A percentile compares a stretch with the other conserved stretches of the same genome.
Conservation (phyloP, 1,140 invertebrate genomes). For the Episyrphus balteatus region DNA sequence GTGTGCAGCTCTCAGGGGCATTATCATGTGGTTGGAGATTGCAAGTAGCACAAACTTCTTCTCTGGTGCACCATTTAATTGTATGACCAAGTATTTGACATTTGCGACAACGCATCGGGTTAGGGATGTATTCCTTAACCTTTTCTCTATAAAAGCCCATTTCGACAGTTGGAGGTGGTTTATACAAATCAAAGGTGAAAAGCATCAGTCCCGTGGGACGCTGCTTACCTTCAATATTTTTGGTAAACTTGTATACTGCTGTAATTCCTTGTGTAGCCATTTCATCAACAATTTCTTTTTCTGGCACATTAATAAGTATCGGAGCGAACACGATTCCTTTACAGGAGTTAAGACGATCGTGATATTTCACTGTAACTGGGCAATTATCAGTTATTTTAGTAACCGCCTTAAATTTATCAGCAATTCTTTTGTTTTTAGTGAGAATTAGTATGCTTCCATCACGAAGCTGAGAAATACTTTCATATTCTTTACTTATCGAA, state of each 20-base stretch:
- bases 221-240: too few relatives aligned
- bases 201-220: too few relatives aligned
- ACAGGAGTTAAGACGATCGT: background rate
- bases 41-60: background rate
- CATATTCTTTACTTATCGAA: too few relatives aligned
- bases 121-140: too few relatives aligned
- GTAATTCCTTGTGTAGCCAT: background rate
- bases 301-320: too few relatives aligned
- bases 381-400: background rate
- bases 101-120: too few relatives aligned
- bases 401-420: background rate
- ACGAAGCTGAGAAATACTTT: too few relatives aligned
- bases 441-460: conserved; percentile 2
- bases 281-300: conserved; percentile 2
- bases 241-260: too few relatives aligned
- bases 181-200: too few relatives aligned
- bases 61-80: background rate
- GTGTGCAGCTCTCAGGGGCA: background rate
- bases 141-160: too few relatives aligned
- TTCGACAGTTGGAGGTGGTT: too few relatives aligned
- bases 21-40: background rate
- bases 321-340: too few relatives aligned
- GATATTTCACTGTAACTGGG: background rate
- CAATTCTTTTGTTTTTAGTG: background rate
- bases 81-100: background rate